Evolutionary conservation across 2,888 invertebrate genomes (phyloP).

Genomic region (Drosophila cyrtoloma): DNA sequence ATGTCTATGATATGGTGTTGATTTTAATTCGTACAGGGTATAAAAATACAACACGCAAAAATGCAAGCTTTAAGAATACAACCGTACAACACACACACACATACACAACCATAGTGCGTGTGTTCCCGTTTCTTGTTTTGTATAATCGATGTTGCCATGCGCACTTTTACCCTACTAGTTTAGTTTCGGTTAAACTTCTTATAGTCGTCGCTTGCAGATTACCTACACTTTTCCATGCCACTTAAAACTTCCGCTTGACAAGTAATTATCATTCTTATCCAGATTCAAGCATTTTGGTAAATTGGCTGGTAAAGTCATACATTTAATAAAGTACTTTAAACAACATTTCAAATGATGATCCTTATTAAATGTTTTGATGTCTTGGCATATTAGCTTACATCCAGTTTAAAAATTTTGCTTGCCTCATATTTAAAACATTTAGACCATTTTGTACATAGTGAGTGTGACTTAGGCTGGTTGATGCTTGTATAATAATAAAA

Average conservation of each 20-base stretch:
- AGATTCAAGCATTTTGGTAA: neutral
- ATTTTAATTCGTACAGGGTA: neutral
- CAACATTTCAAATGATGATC: neutral
- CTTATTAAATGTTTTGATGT: neutral
- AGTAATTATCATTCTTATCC: neutral
- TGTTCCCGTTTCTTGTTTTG: constrained; percentile 45
- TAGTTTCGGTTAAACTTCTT: constrained; percentile 19
- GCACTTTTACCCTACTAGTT: constrained; percentile 32
- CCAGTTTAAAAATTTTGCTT: constrained; percentile 12
- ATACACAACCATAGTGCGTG: constrained; percentile 27
- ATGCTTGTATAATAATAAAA: constrained; percentile 37
- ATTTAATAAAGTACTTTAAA: neutral
- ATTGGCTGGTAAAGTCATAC: neutral
- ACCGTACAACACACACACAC: constrained; percentile 7
- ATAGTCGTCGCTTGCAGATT: constrained; percentile 4
- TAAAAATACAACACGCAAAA: constrained; percentile 12
- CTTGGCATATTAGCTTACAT: neutral
- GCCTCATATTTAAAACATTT: constrained; percentile 36
- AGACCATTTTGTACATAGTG: neutral
- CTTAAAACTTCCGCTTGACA: neutral
- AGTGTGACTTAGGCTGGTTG: constrained; percentile 31
- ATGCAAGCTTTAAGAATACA: constrained; percentile 35
- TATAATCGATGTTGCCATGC: constrained; percentile 65
- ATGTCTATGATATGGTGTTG: neutral
- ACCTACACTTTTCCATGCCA: neutral